Evolutionary conservation across 2,797 vertebrate genomes (phyloP).

Genomic region (Neopelma chrysocephalum): DNA sequence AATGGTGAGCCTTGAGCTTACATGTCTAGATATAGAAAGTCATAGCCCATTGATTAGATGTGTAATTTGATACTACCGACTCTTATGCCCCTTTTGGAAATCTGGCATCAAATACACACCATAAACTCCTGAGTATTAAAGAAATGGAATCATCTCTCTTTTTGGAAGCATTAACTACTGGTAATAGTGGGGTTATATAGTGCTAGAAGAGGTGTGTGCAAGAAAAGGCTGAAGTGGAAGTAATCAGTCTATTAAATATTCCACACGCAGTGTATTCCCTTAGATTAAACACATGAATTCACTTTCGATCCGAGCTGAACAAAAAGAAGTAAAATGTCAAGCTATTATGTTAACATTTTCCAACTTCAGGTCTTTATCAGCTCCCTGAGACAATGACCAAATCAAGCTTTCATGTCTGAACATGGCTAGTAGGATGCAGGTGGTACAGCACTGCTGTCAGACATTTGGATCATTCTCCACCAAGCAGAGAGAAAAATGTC

Average conservation of each 20-base stretch:
- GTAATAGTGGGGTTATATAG: background rate
- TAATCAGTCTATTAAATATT: background rate
- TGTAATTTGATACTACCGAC: background rate
- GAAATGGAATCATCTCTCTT: background rate
- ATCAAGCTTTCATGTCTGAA: slow-evolving; percentile 24
- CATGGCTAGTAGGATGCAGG: background rate
- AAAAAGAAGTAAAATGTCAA: slow-evolving; percentile 36
- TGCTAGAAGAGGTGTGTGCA: background rate
- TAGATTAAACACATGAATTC: background rate
- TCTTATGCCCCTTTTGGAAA: background rate
- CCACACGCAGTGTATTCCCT: background rate
- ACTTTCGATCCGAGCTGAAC: background rate
- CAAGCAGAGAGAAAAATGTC: slow-evolving; percentile 62
- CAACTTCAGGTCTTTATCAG: slow-evolving; percentile 43
- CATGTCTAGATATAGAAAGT: background rate
- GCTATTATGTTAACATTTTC: slow-evolving; percentile 46
- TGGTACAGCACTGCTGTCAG: slow-evolving; percentile 18
- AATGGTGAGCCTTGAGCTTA: background rate
- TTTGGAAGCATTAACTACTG: background rate
- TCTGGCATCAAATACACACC: background rate
- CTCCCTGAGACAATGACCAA: slow-evolving; percentile 49
- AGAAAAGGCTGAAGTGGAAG: background rate
- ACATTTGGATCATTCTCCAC: slow-evolving; percentile 29
- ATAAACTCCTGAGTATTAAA: background rate
- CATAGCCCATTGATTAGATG: background rate